phyloP scores from a whole-genome alignment of 2,888 invertebrate species.

The Noctua fimbriata region DNA sequence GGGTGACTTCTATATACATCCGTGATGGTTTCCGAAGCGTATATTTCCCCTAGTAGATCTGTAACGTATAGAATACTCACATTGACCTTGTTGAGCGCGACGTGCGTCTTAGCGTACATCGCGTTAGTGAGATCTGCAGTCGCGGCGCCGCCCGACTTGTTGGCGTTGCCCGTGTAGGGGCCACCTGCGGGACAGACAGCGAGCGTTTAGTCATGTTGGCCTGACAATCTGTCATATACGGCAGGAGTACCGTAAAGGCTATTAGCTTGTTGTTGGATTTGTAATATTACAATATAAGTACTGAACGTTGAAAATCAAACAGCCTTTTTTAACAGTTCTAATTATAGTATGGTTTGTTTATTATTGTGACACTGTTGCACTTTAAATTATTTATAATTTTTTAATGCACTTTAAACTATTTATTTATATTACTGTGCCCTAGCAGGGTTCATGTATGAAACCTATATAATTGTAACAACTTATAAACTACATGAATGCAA shows the following conservation, averaged over 20 bases:
- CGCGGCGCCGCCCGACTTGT: conserved; percentile 82
- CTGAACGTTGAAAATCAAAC: background rate
- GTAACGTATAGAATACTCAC: conserved; percentile 90
- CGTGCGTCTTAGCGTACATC: conserved; percentile 97
- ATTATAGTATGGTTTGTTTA: too few relatives aligned
- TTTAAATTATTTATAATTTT: too few relatives aligned
- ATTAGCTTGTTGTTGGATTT: background rate
- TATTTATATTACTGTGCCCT: too few relatives aligned
- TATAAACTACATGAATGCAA: too few relatives aligned
- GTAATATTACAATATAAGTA: background rate
- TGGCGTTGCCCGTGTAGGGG: conserved; percentile 78
- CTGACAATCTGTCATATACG: background rate
- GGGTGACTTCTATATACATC: background rate
- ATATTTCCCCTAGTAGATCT: background rate
- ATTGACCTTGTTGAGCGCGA: conserved; percentile 97
- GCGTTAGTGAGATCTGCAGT: conserved; percentile 94
- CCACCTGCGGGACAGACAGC: conserved; percentile 73
- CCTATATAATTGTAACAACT: too few relatives aligned
- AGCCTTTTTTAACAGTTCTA: background rate
- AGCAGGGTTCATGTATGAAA: too few relatives aligned
- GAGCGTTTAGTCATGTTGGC: background rate
- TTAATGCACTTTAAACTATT: too few relatives aligned
- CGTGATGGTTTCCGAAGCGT: background rate
- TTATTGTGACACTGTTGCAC: too few relatives aligned
- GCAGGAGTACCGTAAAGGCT: background rate